Evolutionary conservation across 2,888 invertebrate genomes (phyloP).

Genomic region (Ennomos fuscantarius): DNA sequence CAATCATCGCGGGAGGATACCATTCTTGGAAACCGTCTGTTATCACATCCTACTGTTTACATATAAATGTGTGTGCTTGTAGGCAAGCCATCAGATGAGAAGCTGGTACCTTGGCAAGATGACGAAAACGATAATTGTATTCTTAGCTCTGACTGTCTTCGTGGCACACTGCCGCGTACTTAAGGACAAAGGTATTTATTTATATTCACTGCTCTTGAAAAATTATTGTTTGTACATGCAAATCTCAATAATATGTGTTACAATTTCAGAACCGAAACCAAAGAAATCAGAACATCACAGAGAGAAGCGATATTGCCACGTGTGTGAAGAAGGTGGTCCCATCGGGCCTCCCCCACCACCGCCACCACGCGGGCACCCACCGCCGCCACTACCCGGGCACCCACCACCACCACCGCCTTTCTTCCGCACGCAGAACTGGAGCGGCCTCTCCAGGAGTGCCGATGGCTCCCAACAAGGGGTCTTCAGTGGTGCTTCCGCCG

Average conservation of each 20-base stretch:
- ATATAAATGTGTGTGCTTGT: conserved; percentile 34
- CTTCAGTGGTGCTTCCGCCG: conserved; percentile 49
- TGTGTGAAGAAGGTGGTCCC: conserved; percentile 25
- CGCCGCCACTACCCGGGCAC: conserved; percentile 31
- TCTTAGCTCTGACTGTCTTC: conserved; percentile 38
- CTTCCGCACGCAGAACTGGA: conserved; percentile 48
- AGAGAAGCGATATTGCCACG: conserved; percentile 40
- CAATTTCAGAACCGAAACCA: conserved; percentile 27
- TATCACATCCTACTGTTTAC: conserved; percentile 31
- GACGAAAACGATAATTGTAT: conserved; percentile 37
- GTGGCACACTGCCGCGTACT: conserved; percentile 41
- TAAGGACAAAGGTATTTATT: conserved; percentile 39
- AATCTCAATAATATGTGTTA: not conserved
- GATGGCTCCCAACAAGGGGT: conserved; percentile 42
- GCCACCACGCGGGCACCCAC: conserved; percentile 14
- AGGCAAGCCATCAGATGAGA: conserved; percentile 26
- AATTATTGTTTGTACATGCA: not conserved
- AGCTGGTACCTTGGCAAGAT: conserved; percentile 34
- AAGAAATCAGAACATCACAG: conserved; percentile 27
- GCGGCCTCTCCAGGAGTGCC: conserved; percentile 39
- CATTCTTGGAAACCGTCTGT: conserved; percentile 60
- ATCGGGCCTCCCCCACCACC: conserved; percentile 15
- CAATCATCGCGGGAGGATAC: conserved; percentile 42
- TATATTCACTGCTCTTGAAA: not conserved
- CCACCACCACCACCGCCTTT: conserved; percentile 39